These are phyloP conservation scores for Gila robusta DNA, from an alignment of 2,797 vertebrate genomes.

Conservation along the genomic window DNA sequence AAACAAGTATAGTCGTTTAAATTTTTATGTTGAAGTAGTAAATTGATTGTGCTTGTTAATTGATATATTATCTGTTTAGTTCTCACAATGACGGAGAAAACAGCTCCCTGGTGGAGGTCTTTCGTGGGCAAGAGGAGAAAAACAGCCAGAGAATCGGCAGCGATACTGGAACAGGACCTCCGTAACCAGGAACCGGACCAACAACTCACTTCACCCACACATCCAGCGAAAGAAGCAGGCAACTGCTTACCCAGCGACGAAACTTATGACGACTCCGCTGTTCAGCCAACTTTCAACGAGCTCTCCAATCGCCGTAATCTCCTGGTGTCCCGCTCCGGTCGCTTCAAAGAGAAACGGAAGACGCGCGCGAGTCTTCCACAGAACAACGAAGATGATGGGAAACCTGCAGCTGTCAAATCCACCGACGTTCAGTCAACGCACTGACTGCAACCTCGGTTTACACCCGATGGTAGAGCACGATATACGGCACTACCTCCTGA, in stretches of 20 bases:
- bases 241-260: conserved; percentile 64
- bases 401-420: not conserved
- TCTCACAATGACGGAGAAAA: conserved; percentile 81
- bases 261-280: conserved; percentile 74
- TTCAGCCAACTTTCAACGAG: conserved; percentile 79
- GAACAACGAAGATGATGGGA: conserved; percentile 76
- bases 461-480: not conserved
- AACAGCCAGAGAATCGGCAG: conserved; percentile 70
- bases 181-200: conserved; percentile 1
- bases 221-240: conserved; percentile 39
- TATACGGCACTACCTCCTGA: conserved; percentile 20
- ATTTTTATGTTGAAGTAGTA: not conserved
- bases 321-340: conserved; percentile 91
- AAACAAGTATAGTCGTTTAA: not conserved
- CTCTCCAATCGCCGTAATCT: conserved; percentile 86
- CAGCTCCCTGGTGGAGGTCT: conserved; percentile 87
- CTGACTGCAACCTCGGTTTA: not conserved
- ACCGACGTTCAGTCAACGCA: conserved; percentile 12
- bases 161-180: conserved; percentile 49
- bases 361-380: conserved; percentile 82
- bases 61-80: conserved; percentile 21
- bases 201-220: not conserved
- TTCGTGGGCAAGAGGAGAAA: conserved; percentile 84
- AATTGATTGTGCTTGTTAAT: not conserved
- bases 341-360: conserved; percentile 90